These are phyloP conservation scores for Geophilus truncorum DNA, from an alignment of 2,888 invertebrate species.

Conservation along the genomic window DNA sequence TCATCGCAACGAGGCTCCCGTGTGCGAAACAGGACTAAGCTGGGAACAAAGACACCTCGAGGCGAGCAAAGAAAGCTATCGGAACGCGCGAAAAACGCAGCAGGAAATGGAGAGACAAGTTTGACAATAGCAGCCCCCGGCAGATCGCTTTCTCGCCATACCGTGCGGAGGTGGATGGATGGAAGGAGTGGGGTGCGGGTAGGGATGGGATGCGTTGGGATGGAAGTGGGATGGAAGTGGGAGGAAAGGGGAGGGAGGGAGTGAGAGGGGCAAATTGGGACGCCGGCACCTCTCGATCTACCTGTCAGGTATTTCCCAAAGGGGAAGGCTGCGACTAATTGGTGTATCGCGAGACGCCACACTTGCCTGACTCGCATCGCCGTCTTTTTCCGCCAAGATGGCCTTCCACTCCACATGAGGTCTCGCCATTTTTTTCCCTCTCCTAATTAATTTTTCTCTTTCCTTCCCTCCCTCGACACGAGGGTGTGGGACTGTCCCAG, in stretches of 20 bases:
- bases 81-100: constrained; percentile 7
- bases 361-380: constrained; percentile 1
- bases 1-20: not conserved
- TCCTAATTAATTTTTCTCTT: constrained; percentile 6
- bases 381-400: constrained; percentile 16
- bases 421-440: not conserved
- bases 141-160: not conserved
- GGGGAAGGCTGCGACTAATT: not conserved
- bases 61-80: constrained; percentile 12
- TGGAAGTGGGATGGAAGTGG: not conserved
- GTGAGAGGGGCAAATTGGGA: not conserved
- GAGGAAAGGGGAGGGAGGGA: not conserved
- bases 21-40: constrained; percentile 9
- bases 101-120: constrained; percentile 20
- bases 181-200: not conserved
- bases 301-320: constrained; percentile 12
- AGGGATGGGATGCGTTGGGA: not conserved
- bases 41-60: constrained; percentile 16
- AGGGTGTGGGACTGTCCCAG: constrained; percentile 12
- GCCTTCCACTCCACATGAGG: constrained; percentile 20
- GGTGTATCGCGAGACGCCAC: constrained; percentile 20
- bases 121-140: constrained; percentile 20
- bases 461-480: constrained; percentile 20
- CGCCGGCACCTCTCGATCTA: constrained; percentile 12
- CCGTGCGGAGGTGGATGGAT: not conserved